Conservation (phyloP, 2,113 vertebrate genomes). For the Mesocricetus auratus region DNA sequence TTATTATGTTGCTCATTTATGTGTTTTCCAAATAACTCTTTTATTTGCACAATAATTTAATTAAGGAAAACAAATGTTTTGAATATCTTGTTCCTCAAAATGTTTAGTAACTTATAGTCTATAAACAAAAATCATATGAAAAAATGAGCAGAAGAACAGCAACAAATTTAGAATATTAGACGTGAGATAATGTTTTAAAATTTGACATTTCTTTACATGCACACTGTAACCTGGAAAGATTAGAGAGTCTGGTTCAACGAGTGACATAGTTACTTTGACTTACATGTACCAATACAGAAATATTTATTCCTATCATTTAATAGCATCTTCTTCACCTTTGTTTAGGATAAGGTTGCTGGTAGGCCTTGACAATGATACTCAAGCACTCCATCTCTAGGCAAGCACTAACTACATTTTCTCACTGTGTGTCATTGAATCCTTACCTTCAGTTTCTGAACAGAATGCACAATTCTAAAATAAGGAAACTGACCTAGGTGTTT, state of each 20-base stretch:
- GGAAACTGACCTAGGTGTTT: conserved; percentile 17
- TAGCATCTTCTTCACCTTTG: background rate
- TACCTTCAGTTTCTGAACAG: conserved; percentile 64
- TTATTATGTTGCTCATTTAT: conserved; percentile 45
- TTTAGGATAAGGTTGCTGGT: fast-evolving
- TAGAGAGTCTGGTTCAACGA: background rate
- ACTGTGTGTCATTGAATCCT: background rate
- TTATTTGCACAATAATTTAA: conserved; percentile 40
- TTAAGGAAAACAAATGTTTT: conserved; percentile 54
- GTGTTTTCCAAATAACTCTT: conserved; percentile 25
- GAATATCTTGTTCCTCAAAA: conserved; percentile 21
- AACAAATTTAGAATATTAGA: background rate
- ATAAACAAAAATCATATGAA: conserved; percentile 21
- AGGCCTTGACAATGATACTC: background rate
- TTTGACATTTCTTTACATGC: background rate
- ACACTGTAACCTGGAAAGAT: background rate
- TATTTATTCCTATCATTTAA: conserved; percentile 43
- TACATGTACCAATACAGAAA: background rate
- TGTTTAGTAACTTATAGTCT: conserved; percentile 25
- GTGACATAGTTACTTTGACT: background rate
- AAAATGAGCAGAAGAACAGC: background rate
- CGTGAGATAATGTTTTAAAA: background rate
- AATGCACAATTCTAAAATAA: conserved; percentile 47
- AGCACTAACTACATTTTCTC: conserved; percentile 18
- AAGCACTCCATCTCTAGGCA: background rate